These are phyloP conservation scores for Matsumyia berberina DNA, from an alignment of 2,888 invertebrate species.

Conservation along the genomic window DNA sequence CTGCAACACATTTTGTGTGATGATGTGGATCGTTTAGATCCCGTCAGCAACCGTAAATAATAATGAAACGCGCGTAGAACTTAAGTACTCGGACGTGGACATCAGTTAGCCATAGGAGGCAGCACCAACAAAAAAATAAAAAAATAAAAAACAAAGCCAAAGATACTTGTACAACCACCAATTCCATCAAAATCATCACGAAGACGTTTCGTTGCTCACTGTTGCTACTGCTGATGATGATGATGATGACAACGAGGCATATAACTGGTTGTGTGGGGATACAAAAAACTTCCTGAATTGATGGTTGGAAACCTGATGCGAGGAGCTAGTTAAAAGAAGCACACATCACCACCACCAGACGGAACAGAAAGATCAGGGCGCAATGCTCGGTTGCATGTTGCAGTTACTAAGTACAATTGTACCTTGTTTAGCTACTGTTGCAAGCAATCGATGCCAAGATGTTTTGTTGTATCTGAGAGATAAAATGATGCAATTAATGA, in stretches of 20 bases:
- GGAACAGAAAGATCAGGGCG: conserved; percentile 21
- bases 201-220: conserved; percentile 39
- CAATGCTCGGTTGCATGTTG: conserved; percentile 43
- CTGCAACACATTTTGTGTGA: conserved; percentile 47
- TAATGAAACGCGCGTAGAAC: conserved; percentile 70
- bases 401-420: conserved; percentile 55
- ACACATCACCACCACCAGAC: neutral
- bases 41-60: conserved; percentile 72
- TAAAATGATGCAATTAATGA: conserved; percentile 75
- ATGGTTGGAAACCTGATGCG: conserved; percentile 64
- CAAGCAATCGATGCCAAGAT: conserved; percentile 54
- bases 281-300: conserved; percentile 64
- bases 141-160: neutral
- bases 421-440: conserved; percentile 65
- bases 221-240: conserved; percentile 39
- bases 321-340: conserved; percentile 45
- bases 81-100: conserved; percentile 66
- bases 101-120: conserved; percentile 48
- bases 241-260: conserved; percentile 55
- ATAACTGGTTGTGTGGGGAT: conserved; percentile 41
- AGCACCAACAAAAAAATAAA: neutral
- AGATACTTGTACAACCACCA: conserved; percentile 7
- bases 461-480: conserved; percentile 64
- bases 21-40: conserved; percentile 63
- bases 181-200: conserved; percentile 68